Evolutionary conservation across 2,797 vertebrate genomes (phyloP).

Genomic region (Molossus alvarezi): DNA sequence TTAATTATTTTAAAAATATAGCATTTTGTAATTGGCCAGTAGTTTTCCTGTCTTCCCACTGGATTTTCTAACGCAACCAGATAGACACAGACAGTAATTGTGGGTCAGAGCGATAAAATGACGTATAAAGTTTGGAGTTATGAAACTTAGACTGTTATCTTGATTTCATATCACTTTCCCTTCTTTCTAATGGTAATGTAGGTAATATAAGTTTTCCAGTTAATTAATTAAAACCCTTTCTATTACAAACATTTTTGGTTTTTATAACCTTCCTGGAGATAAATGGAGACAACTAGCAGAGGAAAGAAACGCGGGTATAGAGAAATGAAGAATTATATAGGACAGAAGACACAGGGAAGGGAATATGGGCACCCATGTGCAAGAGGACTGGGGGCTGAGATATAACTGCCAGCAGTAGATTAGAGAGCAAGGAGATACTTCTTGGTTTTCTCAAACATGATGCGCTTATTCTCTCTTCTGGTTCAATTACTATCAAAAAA

Average conservation of each 20-base stretch:
- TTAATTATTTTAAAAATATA: constrained; percentile 39
- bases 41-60: neutral
- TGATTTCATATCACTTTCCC: constrained; percentile 47
- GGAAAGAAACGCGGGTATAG: neutral
- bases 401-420: neutral
- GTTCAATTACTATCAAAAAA: neutral
- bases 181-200: neutral
- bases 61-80: constrained; percentile 7
- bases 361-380: neutral
- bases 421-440: neutral
- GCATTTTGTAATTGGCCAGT: neutral
- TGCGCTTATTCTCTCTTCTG: neutral
- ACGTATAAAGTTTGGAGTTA: constrained; percentile 43
- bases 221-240: constrained; percentile 39
- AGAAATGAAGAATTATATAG: neutral
- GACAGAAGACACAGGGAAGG: neutral
- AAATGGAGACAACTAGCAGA: neutral
- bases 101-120: constrained; percentile 17
- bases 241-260: constrained; percentile 47
- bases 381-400: neutral
- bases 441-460: neutral
- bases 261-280: constrained; percentile 31
- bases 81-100: constrained; percentile 33
- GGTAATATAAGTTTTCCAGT: constrained; percentile 22
- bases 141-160: neutral